Base-by-base conservation (phyloP, 2,888 invertebrate species). In the Cylloceria caligata region DNA sequence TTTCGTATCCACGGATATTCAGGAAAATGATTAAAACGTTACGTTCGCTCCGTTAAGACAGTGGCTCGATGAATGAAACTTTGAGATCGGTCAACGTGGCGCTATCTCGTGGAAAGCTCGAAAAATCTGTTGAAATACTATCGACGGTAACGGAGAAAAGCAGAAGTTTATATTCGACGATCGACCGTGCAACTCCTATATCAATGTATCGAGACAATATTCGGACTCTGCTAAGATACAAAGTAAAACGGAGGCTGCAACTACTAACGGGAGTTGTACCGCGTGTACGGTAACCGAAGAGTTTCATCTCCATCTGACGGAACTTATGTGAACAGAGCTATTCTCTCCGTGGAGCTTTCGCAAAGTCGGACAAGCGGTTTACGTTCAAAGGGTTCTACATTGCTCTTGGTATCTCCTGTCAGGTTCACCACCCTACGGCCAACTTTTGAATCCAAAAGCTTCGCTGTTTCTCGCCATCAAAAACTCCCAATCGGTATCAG, bases 221-320 rank as follows among this genome's bases (percentile, higher is more conserved):
- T 30, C 55, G 30, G 13, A 7, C 13, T 13, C 24, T 11, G 13
- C 11, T 24, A 55, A 30, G 30, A 2, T 30, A 30, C 9, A 11
- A 30, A 30, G 52, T n/a, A 27, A 30, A 24, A 7, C 30, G 42
- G 1, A 45, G 2, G 1, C 11, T 39, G 9, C 39, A 39, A 39
- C 21, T 19, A 42, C 16, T 19, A 45, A n/a, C 1, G 36, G n/a
- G 16, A 11, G 1, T 30, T 27, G 67, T 62, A 9, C 30, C 34
- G 13, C 19, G 13, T 4, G 49, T 13, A 0, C 11, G 11, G 30
- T 65, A 57, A 30, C 65, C 74, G 36, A 52, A 34, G 76, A 49
- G 39, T 65, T 71, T 60, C 65, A 69, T 65, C 82, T 79, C 82
- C 82, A 82, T 82, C 82, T 82, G 49, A 42, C 82, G 79, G 79